These are phyloP conservation scores for Eupithecia tripunctaria DNA, from an alignment of 2,888 invertebrate genomes.

Conservation along the genomic window DNA sequence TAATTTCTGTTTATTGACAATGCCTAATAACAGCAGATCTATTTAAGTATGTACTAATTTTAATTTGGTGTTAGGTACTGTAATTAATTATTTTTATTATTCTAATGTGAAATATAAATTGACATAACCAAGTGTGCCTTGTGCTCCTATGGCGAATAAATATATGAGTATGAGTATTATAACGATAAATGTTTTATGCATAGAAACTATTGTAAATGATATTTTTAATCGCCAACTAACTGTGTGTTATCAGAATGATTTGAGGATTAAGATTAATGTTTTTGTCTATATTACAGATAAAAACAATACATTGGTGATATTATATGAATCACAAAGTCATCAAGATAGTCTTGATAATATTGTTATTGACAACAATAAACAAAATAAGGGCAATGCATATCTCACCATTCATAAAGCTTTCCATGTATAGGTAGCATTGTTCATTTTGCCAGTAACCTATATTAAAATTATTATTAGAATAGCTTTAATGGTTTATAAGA, in stretches of 20 bases:
- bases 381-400: slow-evolving; percentile 4
- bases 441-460: slow-evolving; percentile 43
- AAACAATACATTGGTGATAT: slow-evolving; percentile 1
- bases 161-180: no score
- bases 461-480: slow-evolving; percentile 15
- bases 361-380: background rate
- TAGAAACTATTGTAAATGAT: background rate
- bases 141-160: no score
- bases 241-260: background rate
- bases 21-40: no score
- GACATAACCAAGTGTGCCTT: no score
- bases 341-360: slow-evolving; percentile 13
- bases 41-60: no score
- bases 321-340: slow-evolving; percentile 4
- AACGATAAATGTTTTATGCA: background rate
- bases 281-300: background rate
- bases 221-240: background rate
- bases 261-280: background rate
- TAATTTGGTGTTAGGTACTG: no score
- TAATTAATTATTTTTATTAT: no score
- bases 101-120: no score
- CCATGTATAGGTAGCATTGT: slow-evolving; percentile 35
- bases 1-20: no score
- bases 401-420: slow-evolving; percentile 37
- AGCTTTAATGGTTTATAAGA: background rate